phyloP scores from a whole-genome alignment of 1,140 invertebrate species.

The Lerema accius region DNA sequence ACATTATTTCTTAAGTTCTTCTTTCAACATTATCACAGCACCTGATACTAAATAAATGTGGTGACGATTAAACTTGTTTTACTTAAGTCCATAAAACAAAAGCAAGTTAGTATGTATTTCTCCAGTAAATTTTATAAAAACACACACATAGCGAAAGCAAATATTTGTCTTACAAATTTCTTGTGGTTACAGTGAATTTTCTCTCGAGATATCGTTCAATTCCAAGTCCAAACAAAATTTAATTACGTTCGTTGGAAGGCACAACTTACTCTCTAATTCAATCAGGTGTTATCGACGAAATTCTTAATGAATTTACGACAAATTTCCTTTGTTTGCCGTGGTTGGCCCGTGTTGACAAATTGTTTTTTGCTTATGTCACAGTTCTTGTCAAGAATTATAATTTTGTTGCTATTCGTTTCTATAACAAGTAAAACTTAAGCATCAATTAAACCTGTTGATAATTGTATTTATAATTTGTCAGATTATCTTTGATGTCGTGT shows the following conservation, averaged over 20 bases:
- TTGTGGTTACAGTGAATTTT: conserved; percentile 24
- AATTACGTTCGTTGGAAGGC: conserved; percentile 26
- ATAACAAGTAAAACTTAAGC: no score
- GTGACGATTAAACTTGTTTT: background rate
- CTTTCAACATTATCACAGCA: no score
- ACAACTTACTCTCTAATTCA: conserved; percentile 34
- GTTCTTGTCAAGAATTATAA: background rate
- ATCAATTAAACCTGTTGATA: no score
- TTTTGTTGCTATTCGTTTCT: no score
- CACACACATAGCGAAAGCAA: conserved; percentile 12
- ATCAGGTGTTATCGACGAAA: conserved; percentile 34
- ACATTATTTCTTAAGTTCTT: no score
- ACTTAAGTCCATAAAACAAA: background rate
- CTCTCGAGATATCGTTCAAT: conserved; percentile 28
- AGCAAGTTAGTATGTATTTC: background rate
- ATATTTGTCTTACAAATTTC: conserved; percentile 8
- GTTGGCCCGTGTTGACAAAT: conserved; percentile 24
- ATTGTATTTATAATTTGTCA: no score
- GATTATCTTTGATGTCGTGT: no score
- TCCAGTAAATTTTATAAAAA: background rate
- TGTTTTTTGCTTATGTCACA: conserved; percentile 13
- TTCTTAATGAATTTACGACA: conserved; percentile 30
- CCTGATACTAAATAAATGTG: no score
- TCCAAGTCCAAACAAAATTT: conserved; percentile 34
- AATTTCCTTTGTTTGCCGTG: conserved; percentile 34